Base-by-base conservation (phyloP, 2,797 vertebrate species). In the Gallinago solitaria region DNA sequence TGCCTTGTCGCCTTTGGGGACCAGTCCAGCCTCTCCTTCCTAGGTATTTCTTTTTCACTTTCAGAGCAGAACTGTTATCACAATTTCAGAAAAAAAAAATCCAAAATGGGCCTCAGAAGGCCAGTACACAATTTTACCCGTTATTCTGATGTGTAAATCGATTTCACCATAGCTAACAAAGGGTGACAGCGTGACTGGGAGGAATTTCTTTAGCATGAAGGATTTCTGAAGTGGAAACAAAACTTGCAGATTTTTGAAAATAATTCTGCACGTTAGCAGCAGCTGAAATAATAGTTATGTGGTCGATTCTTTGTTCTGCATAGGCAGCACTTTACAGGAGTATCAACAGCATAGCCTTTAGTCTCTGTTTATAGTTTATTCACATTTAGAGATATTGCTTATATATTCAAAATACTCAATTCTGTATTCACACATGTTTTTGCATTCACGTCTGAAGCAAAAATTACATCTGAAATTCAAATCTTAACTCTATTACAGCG, bases 221-320 rank as follows among this genome's bases (percentile, higher is more conserved):
- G 57, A 76, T 79, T 89, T 92, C 71, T 61, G 51, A 85, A 85
- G 56, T 30, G 39, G 71, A 87, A 95, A 50, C 39, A 65, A 74
- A 85, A 74, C 47, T 70, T 67, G 71, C 32, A 39, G 51, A 59
- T 75, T 51, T 78, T 39, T 4, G 5, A 43, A 65, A 87, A 76
- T 48, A 70, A 64, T 67, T 45, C 12, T 75, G 28, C 41, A 27
- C 35, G 33, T 78, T 79, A 35, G 51, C 35, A 39, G 79, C 33
- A 87, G 74, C 71, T 65, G 79, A 89, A 86, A 39, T 37, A 33
- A 25, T 9, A 81, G 74, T 57, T 78, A 48, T 3, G 0, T 4
- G 12, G 17, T 32, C 0, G 1, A 17, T 30, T 74, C 84, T 51
- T 54, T 50, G 41, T 60, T 54, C 70, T 57, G 32, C 18, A 5